A percentile compares a stretch with the other conserved stretches of the same genome.
Conservation (phyloP, 2,113 vertebrate species). For the Leucoraja erinaceus region DNA sequence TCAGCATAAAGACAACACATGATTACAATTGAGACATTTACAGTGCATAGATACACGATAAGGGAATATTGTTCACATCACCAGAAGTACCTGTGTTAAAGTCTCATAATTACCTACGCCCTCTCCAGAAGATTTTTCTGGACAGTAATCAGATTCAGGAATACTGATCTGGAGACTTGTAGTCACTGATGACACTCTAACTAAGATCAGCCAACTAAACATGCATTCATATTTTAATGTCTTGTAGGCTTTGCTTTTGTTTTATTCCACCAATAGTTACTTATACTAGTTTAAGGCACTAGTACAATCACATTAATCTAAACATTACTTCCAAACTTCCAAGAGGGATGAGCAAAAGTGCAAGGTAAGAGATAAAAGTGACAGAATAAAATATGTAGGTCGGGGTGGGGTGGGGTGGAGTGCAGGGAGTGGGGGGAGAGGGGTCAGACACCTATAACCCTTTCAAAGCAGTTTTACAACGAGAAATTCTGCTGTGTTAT, state of each 20-base stretch:
- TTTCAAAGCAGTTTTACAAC: background rate
- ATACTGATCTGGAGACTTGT: background rate
- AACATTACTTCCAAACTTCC: background rate
- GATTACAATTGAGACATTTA: too few relatives aligned
- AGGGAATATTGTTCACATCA: background rate
- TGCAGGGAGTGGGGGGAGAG: background rate
- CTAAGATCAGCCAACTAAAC: background rate
- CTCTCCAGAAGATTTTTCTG: background rate
- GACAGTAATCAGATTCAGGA: background rate
- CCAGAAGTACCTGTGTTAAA: background rate
- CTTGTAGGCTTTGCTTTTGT: background rate
- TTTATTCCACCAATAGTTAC: background rate
- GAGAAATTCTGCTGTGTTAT: background rate
- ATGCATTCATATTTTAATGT: background rate
- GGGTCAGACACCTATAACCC: too few relatives aligned
- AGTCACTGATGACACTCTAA: background rate
- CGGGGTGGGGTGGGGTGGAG: background rate
- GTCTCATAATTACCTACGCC: background rate
- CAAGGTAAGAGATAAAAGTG: background rate
- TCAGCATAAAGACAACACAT: too few relatives aligned
- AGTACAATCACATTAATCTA: background rate
- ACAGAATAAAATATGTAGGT: background rate
- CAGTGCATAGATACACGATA: too few relatives aligned
- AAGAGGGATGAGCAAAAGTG: background rate
- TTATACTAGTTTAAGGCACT: background rate